Evolutionary conservation across 2,113 vertebrate species (phyloP), one percentile per base, ranked within the genome.

Genomic region (Zeus faber): DNA sequence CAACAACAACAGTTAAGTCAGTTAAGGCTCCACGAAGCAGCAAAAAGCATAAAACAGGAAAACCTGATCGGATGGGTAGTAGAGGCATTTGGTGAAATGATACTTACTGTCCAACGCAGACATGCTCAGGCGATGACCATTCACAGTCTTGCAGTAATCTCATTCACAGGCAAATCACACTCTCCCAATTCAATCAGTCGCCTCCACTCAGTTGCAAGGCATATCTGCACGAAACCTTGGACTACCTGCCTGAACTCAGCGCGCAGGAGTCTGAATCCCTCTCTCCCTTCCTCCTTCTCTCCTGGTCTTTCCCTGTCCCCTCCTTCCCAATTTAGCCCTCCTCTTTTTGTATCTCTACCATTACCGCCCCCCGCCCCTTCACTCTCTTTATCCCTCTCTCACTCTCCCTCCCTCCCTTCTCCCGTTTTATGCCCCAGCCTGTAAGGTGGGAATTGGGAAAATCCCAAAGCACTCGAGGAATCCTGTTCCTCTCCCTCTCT

Each of bases 361-460:
- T 67, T 63, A 66, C 65, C 47, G 44, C 23, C 35, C 16, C n/a
- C 21, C 41, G 20, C 48, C n/a, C n/a, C n/a, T n/a, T n/a, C n/a
- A n/a, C n/a, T n/a, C n/a, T n/a, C n/a, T n/a, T n/a, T n/a, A n/a
- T n/a, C n/a, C n/a, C n/a, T n/a, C n/a, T n/a, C n/a, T n/a, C n/a
- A n/a, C n/a, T n/a, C n/a, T n/a, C n/a, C n/a, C 26, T 39, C 50
- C 41, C 14, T 57, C 54, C 13, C n/a, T 27, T 13, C 37, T 21
- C n/a, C 43, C 18, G 18, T 23, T 54, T 47, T 17, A 41, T 56
- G 41, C 59, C 56, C 60, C 16, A 53, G 65, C 24, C 66, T 68
- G 53, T 60, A 74, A 69, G 62, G 58, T 79, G 51, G 65, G 67
- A 80, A 77, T 58, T 62, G 39, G 69, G 61, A 74, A 80, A 78